Percentiles rank a stretch among this genome's conserved stretches.
phyloP scores from a whole-genome alignment of 2,113 vertebrate genomes.

The Marmota flaviventris region DNA sequence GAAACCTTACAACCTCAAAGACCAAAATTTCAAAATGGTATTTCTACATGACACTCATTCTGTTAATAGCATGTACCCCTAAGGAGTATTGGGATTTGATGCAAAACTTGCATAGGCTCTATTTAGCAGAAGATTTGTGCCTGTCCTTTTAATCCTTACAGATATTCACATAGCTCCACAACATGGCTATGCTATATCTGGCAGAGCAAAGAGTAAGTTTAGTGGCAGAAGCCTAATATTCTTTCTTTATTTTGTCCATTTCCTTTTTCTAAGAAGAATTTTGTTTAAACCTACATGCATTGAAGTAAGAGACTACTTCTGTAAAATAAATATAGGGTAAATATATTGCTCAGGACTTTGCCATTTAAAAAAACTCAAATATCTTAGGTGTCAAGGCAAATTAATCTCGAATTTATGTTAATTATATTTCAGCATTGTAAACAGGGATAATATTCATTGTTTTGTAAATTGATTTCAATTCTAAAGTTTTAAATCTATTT shows the following conservation, averaged over 20 bases:
- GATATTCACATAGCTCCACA: not conserved
- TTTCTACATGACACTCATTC: not conserved
- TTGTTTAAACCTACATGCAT: not conserved
- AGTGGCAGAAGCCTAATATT: not conserved
- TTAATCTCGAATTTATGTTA: slow-evolving; percentile 37
- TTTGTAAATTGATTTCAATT: not conserved
- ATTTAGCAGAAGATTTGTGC: not conserved
- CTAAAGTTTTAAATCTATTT: not conserved
- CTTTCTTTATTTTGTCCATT: slow-evolving; percentile 46
- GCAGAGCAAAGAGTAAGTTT: not conserved
- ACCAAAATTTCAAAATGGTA: slow-evolving; percentile 30
- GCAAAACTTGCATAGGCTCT: not conserved
- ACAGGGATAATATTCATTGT: not conserved
- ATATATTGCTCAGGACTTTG: slow-evolving; percentile 3
- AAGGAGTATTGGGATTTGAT: not conserved
- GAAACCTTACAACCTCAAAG: not conserved
- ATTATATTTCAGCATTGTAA: not conserved
- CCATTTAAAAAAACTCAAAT: not conserved
- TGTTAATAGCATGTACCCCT: not conserved
- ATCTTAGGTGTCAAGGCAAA: not conserved
- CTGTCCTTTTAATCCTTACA: not conserved
- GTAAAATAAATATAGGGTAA: slow-evolving; percentile 39
- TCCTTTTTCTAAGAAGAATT: slow-evolving; percentile 29
- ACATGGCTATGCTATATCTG: not conserved
- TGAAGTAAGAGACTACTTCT: slow-evolving; percentile 37